Evolutionary conservation across 2,113 vertebrate genomes (phyloP).

Genomic region (Athene cunicularia): DNA sequence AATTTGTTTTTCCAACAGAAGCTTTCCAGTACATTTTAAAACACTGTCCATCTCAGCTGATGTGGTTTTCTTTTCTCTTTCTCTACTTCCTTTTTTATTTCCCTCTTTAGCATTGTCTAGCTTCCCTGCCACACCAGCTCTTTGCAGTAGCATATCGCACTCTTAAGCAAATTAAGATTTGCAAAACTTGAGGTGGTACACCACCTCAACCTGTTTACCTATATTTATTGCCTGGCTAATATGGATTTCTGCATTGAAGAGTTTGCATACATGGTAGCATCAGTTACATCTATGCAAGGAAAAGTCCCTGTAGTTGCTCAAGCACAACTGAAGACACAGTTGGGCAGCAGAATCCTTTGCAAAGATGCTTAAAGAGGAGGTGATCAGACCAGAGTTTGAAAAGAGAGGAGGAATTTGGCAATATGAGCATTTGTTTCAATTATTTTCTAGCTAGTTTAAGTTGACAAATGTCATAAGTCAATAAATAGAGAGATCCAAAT

Average conservation of each 20-base stretch:
- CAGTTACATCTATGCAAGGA: background rate
- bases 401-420: background rate
- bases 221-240: background rate
- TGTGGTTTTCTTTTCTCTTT: background rate
- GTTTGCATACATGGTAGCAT: background rate
- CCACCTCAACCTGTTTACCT: background rate
- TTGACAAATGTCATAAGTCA: background rate
- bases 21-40: background rate
- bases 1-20: background rate
- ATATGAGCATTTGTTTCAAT: background rate
- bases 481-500: background rate
- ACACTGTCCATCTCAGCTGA: background rate
- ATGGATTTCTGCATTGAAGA: background rate
- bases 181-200: background rate
- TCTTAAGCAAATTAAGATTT: background rate
- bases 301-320: background rate
- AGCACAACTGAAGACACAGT: background rate
- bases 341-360: background rate
- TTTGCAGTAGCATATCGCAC: background rate
- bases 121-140: background rate
- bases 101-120: background rate
- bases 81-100: background rate
- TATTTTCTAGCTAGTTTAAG: background rate
- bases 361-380: background rate
- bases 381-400: background rate